phyloP scores from a whole-genome alignment of 2,113 vertebrate genomes.

The Gulo gulo region DNA sequence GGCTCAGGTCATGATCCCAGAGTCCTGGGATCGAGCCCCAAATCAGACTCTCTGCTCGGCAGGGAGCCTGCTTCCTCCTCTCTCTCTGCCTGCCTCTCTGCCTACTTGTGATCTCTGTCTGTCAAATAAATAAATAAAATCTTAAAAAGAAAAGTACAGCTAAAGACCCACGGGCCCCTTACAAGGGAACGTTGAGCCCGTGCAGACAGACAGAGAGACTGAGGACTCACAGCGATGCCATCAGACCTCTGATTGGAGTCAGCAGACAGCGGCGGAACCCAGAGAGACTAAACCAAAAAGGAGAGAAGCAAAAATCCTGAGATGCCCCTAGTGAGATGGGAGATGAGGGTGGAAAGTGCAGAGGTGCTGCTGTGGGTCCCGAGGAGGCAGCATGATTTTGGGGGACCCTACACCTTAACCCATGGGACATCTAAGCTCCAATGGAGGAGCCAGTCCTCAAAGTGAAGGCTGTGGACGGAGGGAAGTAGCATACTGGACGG shows the following conservation, averaged over 20 bases:
- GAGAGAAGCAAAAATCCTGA: neutral
- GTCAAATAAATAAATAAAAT: too few species aligned
- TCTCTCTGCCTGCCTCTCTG: too few species aligned
- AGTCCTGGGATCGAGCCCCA: too few species aligned
- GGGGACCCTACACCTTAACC: neutral
- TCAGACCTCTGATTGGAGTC: neutral
- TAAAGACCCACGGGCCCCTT: neutral
- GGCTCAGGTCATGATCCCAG: too few species aligned
- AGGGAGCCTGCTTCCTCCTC: too few species aligned
- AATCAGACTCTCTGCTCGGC: too few species aligned
- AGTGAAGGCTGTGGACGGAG: neutral
- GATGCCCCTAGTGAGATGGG: neutral
- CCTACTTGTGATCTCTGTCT: too few species aligned
- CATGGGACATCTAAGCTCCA: neutral
- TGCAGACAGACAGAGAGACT: neutral
- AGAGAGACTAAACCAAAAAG: neutral
- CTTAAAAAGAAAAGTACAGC: neutral
- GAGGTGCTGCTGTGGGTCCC: neutral
- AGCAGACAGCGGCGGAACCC: neutral
- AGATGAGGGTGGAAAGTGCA: neutral
- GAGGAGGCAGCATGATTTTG: fast-evolving
- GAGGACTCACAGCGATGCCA: neutral
- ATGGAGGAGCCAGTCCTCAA: neutral
- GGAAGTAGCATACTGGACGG: neutral
- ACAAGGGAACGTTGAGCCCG: neutral